Conservation (phyloP, 2,113 vertebrate genomes). For the Tauraco erythrolophus region DNA sequence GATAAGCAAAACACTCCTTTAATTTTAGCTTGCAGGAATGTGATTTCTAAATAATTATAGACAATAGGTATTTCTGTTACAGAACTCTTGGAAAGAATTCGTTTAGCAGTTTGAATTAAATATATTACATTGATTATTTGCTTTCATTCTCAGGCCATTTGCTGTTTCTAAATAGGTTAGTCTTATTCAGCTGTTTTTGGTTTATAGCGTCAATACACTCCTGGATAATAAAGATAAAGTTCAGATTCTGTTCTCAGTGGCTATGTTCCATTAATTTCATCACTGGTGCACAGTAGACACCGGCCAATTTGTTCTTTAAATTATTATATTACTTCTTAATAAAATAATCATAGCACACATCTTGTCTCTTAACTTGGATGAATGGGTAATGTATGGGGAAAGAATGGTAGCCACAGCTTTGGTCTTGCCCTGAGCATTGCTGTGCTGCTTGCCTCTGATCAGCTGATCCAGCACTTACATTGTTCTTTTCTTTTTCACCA, state of each 20-base stretch:
- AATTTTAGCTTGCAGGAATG: neutral
- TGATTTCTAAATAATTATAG: neutral
- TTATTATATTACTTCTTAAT: neutral
- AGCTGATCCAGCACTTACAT: neutral
- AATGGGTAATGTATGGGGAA: neutral
- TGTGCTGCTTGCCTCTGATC: neutral
- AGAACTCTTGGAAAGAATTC: neutral
- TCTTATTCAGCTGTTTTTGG: neutral
- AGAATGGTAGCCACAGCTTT: accelerated
- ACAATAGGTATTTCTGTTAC: neutral
- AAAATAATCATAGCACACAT: neutral
- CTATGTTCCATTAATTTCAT: neutral
- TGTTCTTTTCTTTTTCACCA: neutral
- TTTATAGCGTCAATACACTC: neutral
- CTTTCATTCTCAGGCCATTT: neutral
- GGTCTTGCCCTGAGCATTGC: accelerated
- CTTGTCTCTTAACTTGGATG: neutral
- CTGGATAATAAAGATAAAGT: neutral
- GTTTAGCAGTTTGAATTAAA: neutral
- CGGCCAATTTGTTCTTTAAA: neutral
- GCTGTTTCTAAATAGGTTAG: neutral
- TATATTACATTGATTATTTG: neutral
- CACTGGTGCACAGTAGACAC: neutral
- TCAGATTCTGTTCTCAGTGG: neutral
- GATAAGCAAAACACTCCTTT: neutral